Evolutionary conservation across 2,113 vertebrate genomes (phyloP).

Genomic region (Saguinus midas): DNA sequence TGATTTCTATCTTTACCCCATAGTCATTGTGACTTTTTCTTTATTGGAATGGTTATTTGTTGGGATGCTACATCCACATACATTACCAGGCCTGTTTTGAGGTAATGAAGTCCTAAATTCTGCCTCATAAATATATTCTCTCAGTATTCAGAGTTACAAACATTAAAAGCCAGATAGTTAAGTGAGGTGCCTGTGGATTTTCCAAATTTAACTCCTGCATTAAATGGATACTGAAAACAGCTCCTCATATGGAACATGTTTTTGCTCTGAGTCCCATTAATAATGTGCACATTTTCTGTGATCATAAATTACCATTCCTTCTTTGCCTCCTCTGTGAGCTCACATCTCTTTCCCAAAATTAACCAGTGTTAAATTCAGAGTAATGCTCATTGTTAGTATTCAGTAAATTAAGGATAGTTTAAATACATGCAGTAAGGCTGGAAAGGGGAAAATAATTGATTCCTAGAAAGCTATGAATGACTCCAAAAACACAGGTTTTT

Average conservation of each 20-base stretch:
- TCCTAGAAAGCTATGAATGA: conserved; percentile 43
- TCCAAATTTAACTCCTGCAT: neutral
- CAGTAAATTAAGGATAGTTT: conserved; percentile 55
- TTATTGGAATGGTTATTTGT: neutral
- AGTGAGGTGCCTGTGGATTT: neutral
- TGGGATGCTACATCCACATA: neutral
- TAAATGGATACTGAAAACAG: neutral
- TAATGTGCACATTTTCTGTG: neutral
- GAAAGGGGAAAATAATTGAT: conserved; percentile 35
- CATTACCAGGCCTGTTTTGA: neutral
- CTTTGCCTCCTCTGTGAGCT: conserved; percentile 17
- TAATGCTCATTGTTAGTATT: conserved; percentile 52
- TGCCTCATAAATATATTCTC: neutral
- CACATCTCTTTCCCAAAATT: conserved; percentile 22
- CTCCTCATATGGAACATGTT: neutral
- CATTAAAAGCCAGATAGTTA: neutral
- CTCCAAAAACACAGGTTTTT: conserved; percentile 23
- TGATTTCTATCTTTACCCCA: neutral
- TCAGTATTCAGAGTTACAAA: neutral
- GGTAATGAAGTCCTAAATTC: neutral
- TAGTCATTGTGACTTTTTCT: neutral
- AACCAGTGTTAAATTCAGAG: conserved; percentile 35
- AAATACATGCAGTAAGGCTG: conserved; percentile 18
- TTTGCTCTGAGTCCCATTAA: conserved; percentile 38
- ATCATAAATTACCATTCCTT: conserved; percentile 26